These are phyloP conservation scores for Solenodon paradoxus DNA, from an alignment of 2,113 vertebrate genomes.

Conservation along the genomic window DNA sequence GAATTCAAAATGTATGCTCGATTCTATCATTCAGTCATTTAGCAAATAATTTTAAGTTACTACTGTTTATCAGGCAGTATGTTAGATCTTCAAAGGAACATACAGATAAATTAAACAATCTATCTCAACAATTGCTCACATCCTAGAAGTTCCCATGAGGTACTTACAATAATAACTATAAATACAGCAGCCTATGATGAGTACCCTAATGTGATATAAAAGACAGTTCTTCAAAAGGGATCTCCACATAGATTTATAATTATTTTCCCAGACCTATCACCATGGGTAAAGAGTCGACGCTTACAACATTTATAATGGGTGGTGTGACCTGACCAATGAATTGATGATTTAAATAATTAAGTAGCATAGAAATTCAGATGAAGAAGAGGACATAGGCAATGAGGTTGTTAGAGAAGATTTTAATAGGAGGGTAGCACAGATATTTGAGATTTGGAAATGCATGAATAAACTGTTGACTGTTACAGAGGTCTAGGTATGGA, in stretches of 20 bases:
- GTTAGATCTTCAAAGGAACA: neutral
- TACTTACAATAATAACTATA: neutral
- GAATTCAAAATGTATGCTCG: neutral
- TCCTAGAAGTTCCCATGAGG: neutral
- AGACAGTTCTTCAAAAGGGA: neutral
- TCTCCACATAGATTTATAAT: neutral
- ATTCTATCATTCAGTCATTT: neutral
- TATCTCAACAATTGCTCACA: neutral
- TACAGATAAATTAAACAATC: neutral
- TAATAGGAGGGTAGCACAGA: neutral
- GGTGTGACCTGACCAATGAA: neutral
- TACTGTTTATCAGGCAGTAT: neutral
- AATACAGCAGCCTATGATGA: neutral
- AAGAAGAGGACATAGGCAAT: neutral
- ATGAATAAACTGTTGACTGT: neutral
- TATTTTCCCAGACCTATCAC: neutral
- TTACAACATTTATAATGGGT: neutral
- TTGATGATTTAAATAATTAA: neutral
- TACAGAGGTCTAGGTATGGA: neutral
- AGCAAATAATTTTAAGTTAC: neutral
- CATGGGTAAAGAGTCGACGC: neutral
- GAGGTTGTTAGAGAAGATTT: neutral
- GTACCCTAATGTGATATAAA: rapidly evolving
- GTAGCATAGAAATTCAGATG: neutral
- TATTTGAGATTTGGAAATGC: neutral